Evolutionary conservation across 2,888 invertebrate genomes (phyloP), one percentile per base, ranked within the genome.

Genomic region (Nyleta sp.): DNA sequence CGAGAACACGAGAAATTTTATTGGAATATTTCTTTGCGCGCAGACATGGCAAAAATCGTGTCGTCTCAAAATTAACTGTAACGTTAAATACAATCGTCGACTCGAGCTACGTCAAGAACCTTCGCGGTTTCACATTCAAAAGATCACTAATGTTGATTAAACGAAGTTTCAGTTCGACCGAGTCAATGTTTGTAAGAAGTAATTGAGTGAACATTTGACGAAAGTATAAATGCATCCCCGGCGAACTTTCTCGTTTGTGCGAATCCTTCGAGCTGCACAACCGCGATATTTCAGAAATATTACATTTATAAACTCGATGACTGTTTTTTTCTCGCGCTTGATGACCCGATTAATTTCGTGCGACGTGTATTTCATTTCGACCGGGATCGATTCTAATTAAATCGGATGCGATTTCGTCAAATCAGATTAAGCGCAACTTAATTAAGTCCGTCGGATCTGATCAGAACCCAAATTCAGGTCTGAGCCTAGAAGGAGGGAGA

Each of bases 181-280:
- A 53, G 44, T 20, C 53, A 44, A 53, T 53, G 53, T 65, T 65
- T 65, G 65, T 33, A 24, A 53, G 28, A 53, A 65, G 53, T 53
- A 65, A 65, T 53, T 65, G 53, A 52, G 44, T 44, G 65, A 42
- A 53, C 53, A 65, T 52, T 42, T 65, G 40, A 42, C 35, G 31
- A 11, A 65, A 40, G 31, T 40, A 64, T 50, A 50, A 64, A 52
- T 50, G 52, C 40, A n/a, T 57, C 57, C 18, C 24, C 40, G 15
- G 40, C 8, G 42, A 57, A 57, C 24, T 42, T 57, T 57, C 42
- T 20, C 22, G 38, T 20, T 40, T 20, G 20, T 10, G 35, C 31
- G 35, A 33, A 52, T 18, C 24, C 57, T 35, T 38, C 22, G 5
- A 55, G 13, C 6, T 22, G n/a, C 5, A 13, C 38, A 6, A 22